Evolutionary conservation across 2,113 vertebrate genomes (phyloP), one percentile per base, ranked within the genome.

Genomic region (Phocoena phocoena): DNA sequence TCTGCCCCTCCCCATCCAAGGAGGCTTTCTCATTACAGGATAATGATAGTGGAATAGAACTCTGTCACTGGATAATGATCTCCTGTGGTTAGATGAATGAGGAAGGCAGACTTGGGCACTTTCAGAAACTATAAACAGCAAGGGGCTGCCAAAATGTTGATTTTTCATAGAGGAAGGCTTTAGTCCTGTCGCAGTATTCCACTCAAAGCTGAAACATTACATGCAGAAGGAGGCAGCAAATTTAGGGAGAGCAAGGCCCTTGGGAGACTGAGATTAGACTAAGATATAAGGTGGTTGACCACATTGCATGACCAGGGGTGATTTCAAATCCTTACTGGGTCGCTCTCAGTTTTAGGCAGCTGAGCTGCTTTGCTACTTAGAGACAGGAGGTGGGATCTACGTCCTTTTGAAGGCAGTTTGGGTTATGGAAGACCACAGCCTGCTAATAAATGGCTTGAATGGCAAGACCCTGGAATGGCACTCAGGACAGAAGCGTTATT

Each of bases 21-120:
- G 93, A 98, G 97, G 97, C 95, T 98, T 98, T 98, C 97, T 98
- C 98, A 98, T 98, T 98, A 98, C 97, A 97, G 97, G 97, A 98
- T 98, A 98, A 98, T 98, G 97, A 97, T 90, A 98, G 96, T 95
- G 97, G 94, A 98, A 98, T 87, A 98, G 97, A 98, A 97, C 98
- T 98, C 98, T 98, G 97, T 98, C 98, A 98, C 97, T 97, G 95
- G 98, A 97, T 99, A 99, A 99, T 98, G 98, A 98, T 98, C 98
- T 98, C 98, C 98, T 98, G 98, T 97, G 97, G 98, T 98, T 98
- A 98, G 97, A 98, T 98, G 98, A 98, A 98, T 98, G 98, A 98
- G 97, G 95, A 98, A 98, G 97, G 93, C 97, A 98, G 97, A 98
- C 97, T 97, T 98, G 96, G 76, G 93, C 96, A 97, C 97, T 97